A percentile compares a stretch with the other conserved stretches of the same genome.
Evolutionary conservation across 2,113 vertebrate species (phyloP).

Genomic region (Syngnathus floridae): DNA sequence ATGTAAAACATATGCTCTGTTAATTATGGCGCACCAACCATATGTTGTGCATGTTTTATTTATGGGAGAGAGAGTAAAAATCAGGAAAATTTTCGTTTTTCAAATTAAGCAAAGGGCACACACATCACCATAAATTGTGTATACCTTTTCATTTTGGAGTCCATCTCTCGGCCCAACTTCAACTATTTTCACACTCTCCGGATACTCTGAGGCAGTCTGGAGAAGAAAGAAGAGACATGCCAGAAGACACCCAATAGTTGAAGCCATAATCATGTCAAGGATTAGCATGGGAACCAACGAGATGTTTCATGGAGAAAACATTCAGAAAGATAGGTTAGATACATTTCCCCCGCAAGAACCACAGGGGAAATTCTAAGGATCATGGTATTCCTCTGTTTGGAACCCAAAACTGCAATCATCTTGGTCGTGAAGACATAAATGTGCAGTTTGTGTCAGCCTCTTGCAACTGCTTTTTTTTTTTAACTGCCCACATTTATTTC

Average conservation of each 20-base stretch:
- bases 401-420: conserved; percentile 8
- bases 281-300: conserved; percentile 28
- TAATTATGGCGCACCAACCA: conserved; percentile 42
- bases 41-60: conserved; percentile 35
- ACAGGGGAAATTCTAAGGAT: conserved; percentile 26
- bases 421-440: conserved; percentile 6
- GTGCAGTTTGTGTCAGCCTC: conserved; percentile 1
- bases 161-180: conserved; percentile 95
- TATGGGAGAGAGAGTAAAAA: conserved; percentile 14
- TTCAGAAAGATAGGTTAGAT: conserved; percentile 14
- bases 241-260: conserved; percentile 34
- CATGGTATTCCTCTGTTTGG: conserved; percentile 25
- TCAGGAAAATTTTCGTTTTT: conserved; percentile 10
- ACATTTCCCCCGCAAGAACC: conserved; percentile 28
- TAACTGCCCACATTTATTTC: conserved; percentile 1
- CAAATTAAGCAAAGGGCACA: neutral
- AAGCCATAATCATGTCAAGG: conserved; percentile 34
- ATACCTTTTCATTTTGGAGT: conserved; percentile 94
- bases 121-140: conserved; percentile 22
- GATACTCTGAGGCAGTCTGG: conserved; percentile 72
- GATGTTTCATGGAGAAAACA: conserved; percentile 25
- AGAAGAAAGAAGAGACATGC: conserved; percentile 14
- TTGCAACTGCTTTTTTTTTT: neutral
- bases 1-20: conserved; percentile 60
- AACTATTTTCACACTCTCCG: conserved; percentile 87